phyloP scores from a whole-genome alignment of 2,113 vertebrate genomes.

The Oryzias melastigma region DNA sequence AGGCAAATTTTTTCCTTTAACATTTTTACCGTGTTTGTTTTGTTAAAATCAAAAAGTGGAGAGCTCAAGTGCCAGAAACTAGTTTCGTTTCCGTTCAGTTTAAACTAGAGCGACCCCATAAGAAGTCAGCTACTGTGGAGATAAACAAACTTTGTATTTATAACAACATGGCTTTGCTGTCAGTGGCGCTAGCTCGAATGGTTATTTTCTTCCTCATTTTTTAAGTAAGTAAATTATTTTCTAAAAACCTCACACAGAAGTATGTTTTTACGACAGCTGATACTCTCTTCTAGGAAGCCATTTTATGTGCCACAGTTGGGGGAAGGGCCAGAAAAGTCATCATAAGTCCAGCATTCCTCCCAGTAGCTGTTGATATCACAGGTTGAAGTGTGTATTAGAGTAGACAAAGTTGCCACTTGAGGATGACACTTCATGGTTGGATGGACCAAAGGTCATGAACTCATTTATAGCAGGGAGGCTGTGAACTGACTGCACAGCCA shows the following conservation, averaged over 20 bases:
- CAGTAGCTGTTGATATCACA: constrained; percentile 11
- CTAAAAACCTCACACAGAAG: constrained; percentile 11
- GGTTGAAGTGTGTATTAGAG: constrained; percentile 1
- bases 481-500: constrained; percentile 20
- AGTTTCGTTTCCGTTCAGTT: too few species aligned
- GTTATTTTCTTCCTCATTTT: too few species aligned
- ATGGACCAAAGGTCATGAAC: constrained; percentile 50
- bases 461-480: constrained; percentile 42
- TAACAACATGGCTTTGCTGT: too few species aligned
- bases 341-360: constrained; percentile 47
- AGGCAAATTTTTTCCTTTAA: too few species aligned
- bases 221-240: too few species aligned
- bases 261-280: constrained; percentile 52
- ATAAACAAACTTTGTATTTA: too few species aligned
- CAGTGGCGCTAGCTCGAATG: too few species aligned
- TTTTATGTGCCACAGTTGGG: constrained; percentile 66
- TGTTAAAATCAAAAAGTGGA: too few species aligned
- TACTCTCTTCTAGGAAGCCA: constrained; percentile 66
- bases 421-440: constrained; percentile 19
- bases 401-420: background rate
- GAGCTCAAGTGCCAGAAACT: too few species aligned
- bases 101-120: too few species aligned
- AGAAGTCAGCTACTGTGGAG: too few species aligned
- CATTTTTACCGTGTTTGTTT: too few species aligned
- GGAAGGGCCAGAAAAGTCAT: constrained; percentile 55